Conservation (phyloP, 2,797 vertebrate genomes). For the Apogon hyalosoma region DNA sequence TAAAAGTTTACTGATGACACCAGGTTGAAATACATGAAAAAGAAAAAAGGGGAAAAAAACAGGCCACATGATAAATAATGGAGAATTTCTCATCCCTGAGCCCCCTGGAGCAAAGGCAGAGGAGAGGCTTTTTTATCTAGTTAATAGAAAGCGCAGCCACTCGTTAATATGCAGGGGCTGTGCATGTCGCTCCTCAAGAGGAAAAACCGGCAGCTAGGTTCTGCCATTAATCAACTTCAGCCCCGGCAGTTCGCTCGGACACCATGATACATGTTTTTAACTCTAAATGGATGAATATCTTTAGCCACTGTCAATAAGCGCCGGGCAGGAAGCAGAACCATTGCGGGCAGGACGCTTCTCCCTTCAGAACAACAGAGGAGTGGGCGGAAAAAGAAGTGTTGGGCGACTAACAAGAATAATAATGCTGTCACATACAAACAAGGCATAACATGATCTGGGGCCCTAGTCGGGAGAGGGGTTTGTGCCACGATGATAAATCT, state of each 20-base stretch:
- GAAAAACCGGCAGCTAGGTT: conserved; percentile 97
- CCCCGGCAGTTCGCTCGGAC: conserved; percentile 97
- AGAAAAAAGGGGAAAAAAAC: conserved; percentile 60
- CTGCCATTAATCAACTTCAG: conserved; percentile 99
- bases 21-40: conserved; percentile 91
- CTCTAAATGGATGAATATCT: conserved; percentile 99
- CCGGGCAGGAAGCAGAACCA: conserved; percentile 68
- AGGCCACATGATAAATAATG: conserved; percentile 97
- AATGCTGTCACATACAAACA: conserved; percentile 99
- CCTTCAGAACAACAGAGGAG: conserved; percentile 72
- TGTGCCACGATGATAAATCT: conserved; percentile 99
- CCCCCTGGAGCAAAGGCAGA: conserved; percentile 96
- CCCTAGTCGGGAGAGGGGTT: conserved; percentile 94
- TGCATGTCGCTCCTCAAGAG: conserved; percentile 91
- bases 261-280: conserved; percentile 99
- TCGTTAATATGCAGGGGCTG: conserved; percentile 99
- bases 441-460: conserved; percentile 98
- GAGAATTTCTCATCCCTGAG: conserved; percentile 95
- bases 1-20: conserved; percentile 94
- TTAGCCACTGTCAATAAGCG: conserved; percentile 99
- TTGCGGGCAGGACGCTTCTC: conserved; percentile 39
- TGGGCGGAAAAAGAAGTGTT: conserved; percentile 78
- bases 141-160: conserved; percentile 99
- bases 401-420: conserved; percentile 99
- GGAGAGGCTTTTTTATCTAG: conserved; percentile 99